Conservation (phyloP, 2,888 invertebrate species). For the Thalpophila matura region DNA sequence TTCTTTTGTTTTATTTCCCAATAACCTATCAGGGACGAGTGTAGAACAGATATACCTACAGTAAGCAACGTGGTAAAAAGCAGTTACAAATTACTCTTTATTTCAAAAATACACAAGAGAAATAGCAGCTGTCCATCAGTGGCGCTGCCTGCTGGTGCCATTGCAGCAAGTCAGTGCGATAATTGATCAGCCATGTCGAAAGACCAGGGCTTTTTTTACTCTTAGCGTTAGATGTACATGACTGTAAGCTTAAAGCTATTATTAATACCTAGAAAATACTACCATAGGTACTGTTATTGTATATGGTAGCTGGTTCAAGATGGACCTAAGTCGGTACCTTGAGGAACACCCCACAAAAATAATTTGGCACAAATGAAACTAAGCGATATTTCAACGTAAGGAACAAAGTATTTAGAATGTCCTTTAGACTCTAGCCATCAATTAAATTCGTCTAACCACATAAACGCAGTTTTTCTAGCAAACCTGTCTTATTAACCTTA, state of each 20-base stretch:
- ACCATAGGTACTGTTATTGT: too few relatives aligned
- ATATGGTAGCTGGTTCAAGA: background rate
- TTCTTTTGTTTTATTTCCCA: constrained; percentile 47
- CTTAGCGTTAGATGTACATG: too few relatives aligned
- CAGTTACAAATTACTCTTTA: background rate
- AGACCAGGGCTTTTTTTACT: too few relatives aligned
- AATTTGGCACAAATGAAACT: background rate
- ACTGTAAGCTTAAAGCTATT: too few relatives aligned
- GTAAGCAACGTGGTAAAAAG: background rate
- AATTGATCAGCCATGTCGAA: too few relatives aligned
- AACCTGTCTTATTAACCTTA: background rate
- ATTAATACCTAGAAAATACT: background rate
- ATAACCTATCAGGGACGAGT: background rate
- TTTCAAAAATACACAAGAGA: too few relatives aligned
- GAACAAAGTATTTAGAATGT: background rate
- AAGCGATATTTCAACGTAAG: background rate
- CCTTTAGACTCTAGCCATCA: constrained; percentile 1
- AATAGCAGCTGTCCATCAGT: too few relatives aligned
- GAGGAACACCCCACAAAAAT: background rate
- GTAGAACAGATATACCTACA: too few relatives aligned
- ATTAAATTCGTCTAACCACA: constrained; percentile 21
- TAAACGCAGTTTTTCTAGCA: background rate
- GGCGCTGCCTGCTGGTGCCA: too few relatives aligned
- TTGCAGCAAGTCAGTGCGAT: too few relatives aligned
- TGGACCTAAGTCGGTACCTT: constrained; percentile 23